A percentile compares a stretch with the other conserved stretches of the same genome.
phyloP scores from a whole-genome alignment of 2,888 invertebrate species.

The Drosophila sordidula region DNA sequence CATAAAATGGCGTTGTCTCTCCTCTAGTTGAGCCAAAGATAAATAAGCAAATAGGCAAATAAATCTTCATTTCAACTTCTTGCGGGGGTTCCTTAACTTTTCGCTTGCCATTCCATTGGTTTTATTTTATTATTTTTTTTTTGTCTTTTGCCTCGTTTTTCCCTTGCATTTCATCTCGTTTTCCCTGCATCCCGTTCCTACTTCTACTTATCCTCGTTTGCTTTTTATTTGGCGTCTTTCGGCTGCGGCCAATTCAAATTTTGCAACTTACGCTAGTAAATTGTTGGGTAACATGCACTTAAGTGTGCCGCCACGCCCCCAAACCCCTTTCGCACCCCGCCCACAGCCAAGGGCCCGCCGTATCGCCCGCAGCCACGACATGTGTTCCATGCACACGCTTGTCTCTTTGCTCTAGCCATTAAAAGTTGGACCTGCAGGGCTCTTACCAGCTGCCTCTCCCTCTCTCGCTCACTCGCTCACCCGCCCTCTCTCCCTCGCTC shows the following conservation, averaged over 20 bases:
- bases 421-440: constrained; percentile 76
- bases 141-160: background rate
- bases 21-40: constrained; percentile 67
- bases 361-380: constrained; percentile 73
- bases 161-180: constrained; percentile 16
- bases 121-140: background rate
- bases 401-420: constrained; percentile 75
- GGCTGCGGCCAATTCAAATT: constrained; percentile 76
- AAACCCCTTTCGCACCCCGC: background rate
- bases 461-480: background rate
- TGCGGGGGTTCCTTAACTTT: constrained; percentile 66
- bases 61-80: constrained; percentile 81
- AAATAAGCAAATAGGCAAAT: constrained; percentile 81
- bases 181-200: background rate
- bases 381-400: constrained; percentile 69
- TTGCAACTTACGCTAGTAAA: constrained; percentile 77
- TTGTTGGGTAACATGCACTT: constrained; percentile 82
- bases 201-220: background rate
- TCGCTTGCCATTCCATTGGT: constrained; percentile 10
- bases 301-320: constrained; percentile 53
- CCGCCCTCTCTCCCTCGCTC: background rate
- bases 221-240: constrained; percentile 25
- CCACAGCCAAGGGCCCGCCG: background rate
- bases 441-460: background rate
- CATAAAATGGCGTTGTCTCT: constrained; percentile 44